Base-by-base conservation (phyloP, 2,113 vertebrate genomes). In the Erythrocebus patas region DNA sequence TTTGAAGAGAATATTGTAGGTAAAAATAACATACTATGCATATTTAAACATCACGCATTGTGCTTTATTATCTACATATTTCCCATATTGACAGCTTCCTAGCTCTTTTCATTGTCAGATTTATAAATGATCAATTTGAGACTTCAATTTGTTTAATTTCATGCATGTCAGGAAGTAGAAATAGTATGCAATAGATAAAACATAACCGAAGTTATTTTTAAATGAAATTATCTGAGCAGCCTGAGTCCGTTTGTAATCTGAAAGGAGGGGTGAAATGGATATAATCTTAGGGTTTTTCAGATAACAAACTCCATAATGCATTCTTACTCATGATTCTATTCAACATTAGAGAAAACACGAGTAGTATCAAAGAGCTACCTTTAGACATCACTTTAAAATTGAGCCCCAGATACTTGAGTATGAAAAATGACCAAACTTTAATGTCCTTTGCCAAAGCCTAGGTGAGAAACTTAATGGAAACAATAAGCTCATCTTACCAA, bases 141-240 rank as follows among this genome's bases (percentile, higher is more conserved):
- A 90, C n/a, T 96, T 97, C 38, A 70, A 64, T 90, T 93, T 82
- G 64, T 72, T 95, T 93, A 95, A 96, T 86, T 73, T 73, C 16
- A 59, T 64, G 6, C 11, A 81, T 78, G 35, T 82, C 76, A 97
- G 66, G 61, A 91, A 92, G 59, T 68, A 86, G 61, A 97, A 80
- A 95, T 72, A 87, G 43, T 89, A 57, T 48, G 4, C 40, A 96
- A 87, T 82, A 94, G 38, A 81, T 94, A 82, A 59, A 87, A 87
- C 93, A 70, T 87, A 79, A 85, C 61, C 32, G 8, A 81, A 93
- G 94, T 7, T 43, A 52, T 70, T 89, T 93, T 89, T 55, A 80
- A 89, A 72, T 84, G 64, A 91, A 93, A 85, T 87, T 87, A 80
- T 23, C 22, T 55, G 2, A 81, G 18, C 2, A 23, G 25, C 10